Percentiles rank a stretch among this genome's conserved stretches.
Evolutionary conservation across 2,113 vertebrate species (phyloP).

Genomic region (Callaeas wilsoni): DNA sequence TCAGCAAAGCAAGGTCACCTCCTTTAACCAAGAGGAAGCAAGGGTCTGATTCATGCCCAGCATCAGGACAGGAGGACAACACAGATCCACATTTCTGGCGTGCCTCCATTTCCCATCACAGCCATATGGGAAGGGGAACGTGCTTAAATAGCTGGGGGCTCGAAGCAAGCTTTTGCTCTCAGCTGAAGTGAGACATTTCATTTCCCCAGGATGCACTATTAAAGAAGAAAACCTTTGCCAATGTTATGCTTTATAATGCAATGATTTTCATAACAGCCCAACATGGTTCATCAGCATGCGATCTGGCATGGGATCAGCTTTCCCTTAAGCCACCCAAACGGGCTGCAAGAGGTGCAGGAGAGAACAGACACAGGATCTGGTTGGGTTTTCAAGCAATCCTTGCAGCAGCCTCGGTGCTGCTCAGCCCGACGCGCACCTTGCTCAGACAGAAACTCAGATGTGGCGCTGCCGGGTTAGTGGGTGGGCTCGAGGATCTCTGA

Average conservation of each 20-base stretch:
- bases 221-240: slow-evolving; percentile 14
- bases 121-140: background rate
- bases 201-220: slow-evolving; percentile 4
- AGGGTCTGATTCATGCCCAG: background rate
- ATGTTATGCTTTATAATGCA: slow-evolving; percentile 14
- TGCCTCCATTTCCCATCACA: background rate
- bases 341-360: background rate
- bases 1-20: background rate
- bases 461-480: background rate
- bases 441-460: accelerated
- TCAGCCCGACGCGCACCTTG: accelerated
- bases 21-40: background rate
- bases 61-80: background rate
- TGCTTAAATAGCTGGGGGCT: background rate
- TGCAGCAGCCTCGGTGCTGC: background rate
- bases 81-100: background rate
- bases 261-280: slow-evolving; percentile 28
- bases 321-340: background rate
- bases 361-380: background rate
- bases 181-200: background rate
- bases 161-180: background rate
- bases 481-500: accelerated
- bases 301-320: slow-evolving; percentile 32
- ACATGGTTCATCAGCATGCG: background rate
- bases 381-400: background rate